phyloP scores from a whole-genome alignment of 1,140 invertebrate genomes.

The Cecropterus lyciades region DNA sequence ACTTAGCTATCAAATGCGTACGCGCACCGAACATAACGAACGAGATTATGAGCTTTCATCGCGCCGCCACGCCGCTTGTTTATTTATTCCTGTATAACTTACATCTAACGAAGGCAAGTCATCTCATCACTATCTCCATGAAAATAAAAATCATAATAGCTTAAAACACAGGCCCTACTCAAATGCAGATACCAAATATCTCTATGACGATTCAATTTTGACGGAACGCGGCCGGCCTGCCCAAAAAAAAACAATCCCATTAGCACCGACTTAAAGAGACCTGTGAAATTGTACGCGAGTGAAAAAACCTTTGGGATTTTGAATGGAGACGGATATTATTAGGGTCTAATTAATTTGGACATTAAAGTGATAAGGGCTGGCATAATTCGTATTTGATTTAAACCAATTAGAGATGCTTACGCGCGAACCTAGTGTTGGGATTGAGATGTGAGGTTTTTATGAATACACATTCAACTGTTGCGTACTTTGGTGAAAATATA shows the following conservation, averaged over 20 bases:
- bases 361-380: constrained; percentile 50
- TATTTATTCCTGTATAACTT: constrained; percentile 46
- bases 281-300: constrained; percentile 28
- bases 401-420: constrained; percentile 82
- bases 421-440: constrained; percentile 56
- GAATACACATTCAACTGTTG: not conserved
- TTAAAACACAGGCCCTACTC: not conserved
- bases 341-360: constrained; percentile 49
- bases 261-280: constrained; percentile 39
- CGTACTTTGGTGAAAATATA: constrained; percentile 27
- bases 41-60: constrained; percentile 73
- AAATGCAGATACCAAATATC: constrained; percentile 42
- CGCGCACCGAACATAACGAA: constrained; percentile 62
- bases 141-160: constrained; percentile 2
- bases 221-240: constrained; percentile 45
- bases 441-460: constrained; percentile 53
- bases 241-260: constrained; percentile 47
- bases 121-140: not conserved
- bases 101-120: not conserved
- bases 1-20: constrained; percentile 44
- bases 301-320: constrained; percentile 22
- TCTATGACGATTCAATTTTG: constrained; percentile 78
- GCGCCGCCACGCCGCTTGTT: constrained; percentile 54
- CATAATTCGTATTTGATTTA: constrained; percentile 78
- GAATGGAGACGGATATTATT: constrained; percentile 32